These are phyloP conservation scores for Leptinotarsa texana DNA, from an alignment of 1,140 invertebrate species.

Conservation along the genomic window DNA sequence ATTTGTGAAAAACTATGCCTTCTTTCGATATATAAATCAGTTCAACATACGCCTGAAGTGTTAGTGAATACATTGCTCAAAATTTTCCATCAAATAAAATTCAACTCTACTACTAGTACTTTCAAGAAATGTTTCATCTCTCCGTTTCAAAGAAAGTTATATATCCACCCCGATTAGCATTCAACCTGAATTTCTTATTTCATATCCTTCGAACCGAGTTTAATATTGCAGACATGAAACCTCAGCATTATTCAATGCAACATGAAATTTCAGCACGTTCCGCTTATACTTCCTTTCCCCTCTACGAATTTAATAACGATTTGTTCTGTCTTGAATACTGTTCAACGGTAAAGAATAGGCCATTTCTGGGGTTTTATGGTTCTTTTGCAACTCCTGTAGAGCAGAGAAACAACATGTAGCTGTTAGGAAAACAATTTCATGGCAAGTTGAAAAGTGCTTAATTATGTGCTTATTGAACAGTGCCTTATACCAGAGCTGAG, in stretches of 20 bases:
- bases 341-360: neutral
- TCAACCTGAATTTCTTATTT: slow-evolving; percentile 2
- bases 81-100: too few species aligned
- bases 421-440: too few species aligned
- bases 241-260: slow-evolving; percentile 8
- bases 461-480: too few species aligned
- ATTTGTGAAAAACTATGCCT: too few species aligned
- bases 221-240: neutral
- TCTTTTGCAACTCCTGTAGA: neutral
- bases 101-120: too few species aligned
- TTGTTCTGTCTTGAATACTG: neutral
- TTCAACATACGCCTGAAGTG: too few species aligned
- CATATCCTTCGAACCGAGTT: neutral
- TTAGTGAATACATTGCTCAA: too few species aligned
- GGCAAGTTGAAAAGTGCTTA: too few species aligned
- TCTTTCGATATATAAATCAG: too few species aligned
- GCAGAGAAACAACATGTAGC: too few species aligned
- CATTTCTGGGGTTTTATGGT: neutral
- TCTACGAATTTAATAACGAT: neutral
- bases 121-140: too few species aligned
- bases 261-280: slow-evolving; percentile 2
- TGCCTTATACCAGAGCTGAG: too few species aligned
- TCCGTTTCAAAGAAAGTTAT: neutral
- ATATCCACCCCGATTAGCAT: neutral
- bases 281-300: slow-evolving; percentile 2